Conservation (phyloP, 2,113 vertebrate genomes). For the Otis tarda region DNA sequence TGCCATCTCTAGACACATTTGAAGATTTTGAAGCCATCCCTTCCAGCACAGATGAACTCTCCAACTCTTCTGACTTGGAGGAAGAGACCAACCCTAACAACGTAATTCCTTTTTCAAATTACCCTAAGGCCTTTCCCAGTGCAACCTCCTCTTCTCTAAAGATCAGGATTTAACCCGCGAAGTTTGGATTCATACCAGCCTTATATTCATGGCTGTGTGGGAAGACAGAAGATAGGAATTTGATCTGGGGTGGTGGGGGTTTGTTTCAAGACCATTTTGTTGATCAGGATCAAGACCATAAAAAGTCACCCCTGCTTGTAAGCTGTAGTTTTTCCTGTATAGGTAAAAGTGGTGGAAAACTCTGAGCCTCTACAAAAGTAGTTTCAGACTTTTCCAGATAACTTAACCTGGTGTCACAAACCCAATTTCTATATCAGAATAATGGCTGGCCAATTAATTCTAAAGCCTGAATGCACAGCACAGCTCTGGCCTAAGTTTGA, state of each 20-base stretch:
- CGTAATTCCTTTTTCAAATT: slow-evolving; percentile 65
- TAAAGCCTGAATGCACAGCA: neutral
- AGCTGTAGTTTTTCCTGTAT: neutral
- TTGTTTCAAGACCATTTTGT: neutral
- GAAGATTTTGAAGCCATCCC: slow-evolving; percentile 90
- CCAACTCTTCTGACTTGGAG: slow-evolving; percentile 87
- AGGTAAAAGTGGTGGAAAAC: neutral
- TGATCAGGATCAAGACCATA: neutral
- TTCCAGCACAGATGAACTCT: slow-evolving; percentile 88
- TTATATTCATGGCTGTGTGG: neutral
- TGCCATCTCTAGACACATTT: slow-evolving; percentile 81
- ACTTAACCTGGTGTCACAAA: neutral
- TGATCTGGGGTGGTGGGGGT: neutral
- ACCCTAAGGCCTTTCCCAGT: neutral
- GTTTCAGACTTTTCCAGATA: neutral
- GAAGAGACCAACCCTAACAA: slow-evolving; percentile 83
- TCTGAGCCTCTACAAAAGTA: neutral
- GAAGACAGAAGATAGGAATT: neutral
- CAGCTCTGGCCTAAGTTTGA: neutral
- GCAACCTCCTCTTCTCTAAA: neutral
- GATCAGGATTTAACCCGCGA: neutral
- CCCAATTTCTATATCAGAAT: neutral
- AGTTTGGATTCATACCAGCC: neutral
- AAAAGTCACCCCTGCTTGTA: neutral
- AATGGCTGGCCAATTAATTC: neutral